Evolutionary conservation across 2,113 vertebrate genomes (phyloP).

Genomic region (Tamias sibiricus): DNA sequence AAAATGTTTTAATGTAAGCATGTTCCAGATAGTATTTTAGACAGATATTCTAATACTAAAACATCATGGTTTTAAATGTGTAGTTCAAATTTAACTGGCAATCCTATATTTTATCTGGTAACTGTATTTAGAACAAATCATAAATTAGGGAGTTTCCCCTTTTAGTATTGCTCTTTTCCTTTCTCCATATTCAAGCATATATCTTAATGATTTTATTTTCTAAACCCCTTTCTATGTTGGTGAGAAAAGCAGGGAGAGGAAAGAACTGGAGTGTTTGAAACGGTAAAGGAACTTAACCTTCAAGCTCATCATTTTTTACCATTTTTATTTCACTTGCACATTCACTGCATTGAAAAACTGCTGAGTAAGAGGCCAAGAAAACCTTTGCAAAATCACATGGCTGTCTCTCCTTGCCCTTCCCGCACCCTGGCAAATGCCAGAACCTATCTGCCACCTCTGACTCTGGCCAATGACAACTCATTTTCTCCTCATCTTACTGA

Average conservation of each 20-base stretch:
- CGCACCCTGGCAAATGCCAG: rapidly evolving
- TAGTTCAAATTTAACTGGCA: constrained; percentile 6
- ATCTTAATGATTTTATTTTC: neutral
- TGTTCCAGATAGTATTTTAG: neutral
- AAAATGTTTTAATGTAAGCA: neutral
- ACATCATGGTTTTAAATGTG: neutral
- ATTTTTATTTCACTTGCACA: neutral
- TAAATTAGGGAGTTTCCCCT: neutral
- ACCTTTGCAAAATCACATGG: neutral
- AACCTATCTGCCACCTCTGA: neutral
- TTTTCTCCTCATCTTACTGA: neutral
- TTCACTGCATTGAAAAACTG: neutral
- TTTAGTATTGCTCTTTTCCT: neutral
- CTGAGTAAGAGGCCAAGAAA: constrained; percentile 57
- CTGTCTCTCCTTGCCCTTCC: neutral
- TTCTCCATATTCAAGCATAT: neutral
- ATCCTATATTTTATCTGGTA: constrained; percentile 1
- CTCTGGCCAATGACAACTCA: neutral
- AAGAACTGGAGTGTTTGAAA: neutral
- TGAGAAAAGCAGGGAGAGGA: neutral
- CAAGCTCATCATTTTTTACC: neutral
- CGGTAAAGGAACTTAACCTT: neutral
- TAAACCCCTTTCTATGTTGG: neutral
- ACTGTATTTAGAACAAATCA: neutral
- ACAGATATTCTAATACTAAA: neutral